Conservation (phyloP, 2,888 invertebrate species). For the Chrysolina americana region DNA sequence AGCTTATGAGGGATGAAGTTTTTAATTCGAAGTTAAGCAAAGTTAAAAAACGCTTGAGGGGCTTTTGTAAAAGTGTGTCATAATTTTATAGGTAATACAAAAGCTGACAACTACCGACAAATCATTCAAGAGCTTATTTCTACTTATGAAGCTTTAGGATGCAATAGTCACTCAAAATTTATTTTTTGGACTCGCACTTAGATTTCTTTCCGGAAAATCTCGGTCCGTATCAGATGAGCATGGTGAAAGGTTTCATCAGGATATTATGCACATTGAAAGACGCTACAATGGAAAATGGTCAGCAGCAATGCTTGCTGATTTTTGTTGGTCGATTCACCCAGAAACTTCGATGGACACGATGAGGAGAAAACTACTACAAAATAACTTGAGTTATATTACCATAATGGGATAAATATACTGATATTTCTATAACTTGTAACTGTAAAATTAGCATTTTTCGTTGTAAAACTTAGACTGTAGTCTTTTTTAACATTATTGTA, state of each 20-base stretch:
- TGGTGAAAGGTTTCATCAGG: no score
- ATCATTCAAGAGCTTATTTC: slow-evolving; percentile 7
- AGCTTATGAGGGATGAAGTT: no score
- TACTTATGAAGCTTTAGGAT: slow-evolving; percentile 29
- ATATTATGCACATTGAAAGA: no score
- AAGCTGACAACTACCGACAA: slow-evolving; percentile 16
- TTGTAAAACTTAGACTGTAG: no score
- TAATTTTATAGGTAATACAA: slow-evolving; percentile 22
- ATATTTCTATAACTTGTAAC: no score
- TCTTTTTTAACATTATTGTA: no score
- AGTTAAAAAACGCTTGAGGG: neutral
- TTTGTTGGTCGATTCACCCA: slow-evolving; percentile 18
- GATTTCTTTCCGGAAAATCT: no score
- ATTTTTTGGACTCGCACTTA: slow-evolving; percentile 34
- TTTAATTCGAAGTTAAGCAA: neutral
- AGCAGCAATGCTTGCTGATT: slow-evolving; percentile 26
- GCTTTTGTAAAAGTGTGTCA: slow-evolving; percentile 16
- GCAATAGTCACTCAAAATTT: slow-evolving; percentile 38
- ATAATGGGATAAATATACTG: neutral
- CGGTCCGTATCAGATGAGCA: no score
- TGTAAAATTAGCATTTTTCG: no score
- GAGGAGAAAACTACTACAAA: slow-evolving; percentile 23
- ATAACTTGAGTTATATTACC: neutral
- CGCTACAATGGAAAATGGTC: slow-evolving; percentile 24
- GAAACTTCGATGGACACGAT: slow-evolving; percentile 28